Percentiles rank a stretch among this genome's conserved stretches.
Evolutionary conservation across 2,797 vertebrate genomes (phyloP).

Genomic region (Vireo griseus): DNA sequence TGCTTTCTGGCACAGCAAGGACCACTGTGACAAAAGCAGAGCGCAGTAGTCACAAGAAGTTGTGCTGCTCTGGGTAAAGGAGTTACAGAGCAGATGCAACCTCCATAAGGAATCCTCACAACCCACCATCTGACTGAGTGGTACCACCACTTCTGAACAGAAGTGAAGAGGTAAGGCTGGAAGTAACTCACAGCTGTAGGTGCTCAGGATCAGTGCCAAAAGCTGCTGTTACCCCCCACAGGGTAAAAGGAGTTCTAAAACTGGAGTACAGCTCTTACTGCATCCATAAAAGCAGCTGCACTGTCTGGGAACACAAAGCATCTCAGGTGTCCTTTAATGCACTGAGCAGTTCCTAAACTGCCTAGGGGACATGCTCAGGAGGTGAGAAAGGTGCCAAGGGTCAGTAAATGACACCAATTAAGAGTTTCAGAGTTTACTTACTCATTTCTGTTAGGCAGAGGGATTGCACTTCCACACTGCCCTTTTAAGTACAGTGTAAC

Average conservation of each 20-base stretch:
- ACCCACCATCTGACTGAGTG: accelerated
- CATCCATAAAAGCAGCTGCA: not conserved
- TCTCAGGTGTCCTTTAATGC: not conserved
- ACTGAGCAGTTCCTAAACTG: not conserved
- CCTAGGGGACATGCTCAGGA: not conserved
- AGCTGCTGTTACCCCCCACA: accelerated
- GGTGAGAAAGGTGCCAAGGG: not conserved
- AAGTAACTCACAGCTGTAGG: not conserved
- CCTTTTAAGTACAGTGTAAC: not conserved
- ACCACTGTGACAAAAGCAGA: not conserved
- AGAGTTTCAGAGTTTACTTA: not conserved
- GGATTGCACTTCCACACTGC: not conserved
- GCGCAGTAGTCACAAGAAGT: not conserved
- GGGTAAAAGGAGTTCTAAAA: not conserved
- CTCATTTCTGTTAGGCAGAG: not conserved
- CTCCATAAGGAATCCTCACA: not conserved
- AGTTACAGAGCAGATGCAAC: not conserved
- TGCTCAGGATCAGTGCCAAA: not conserved
- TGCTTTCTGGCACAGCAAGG: not conserved
- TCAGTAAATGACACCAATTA: not conserved
- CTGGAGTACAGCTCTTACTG: not conserved
- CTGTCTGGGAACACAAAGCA: not conserved
- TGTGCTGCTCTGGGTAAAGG: not conserved
- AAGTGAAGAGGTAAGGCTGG: not conserved
- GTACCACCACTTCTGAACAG: not conserved